These are phyloP conservation scores for Morbakka virulenta DNA, from an alignment of 30 jellyfish, hydroid and myxozoan species.

Conservation along the genomic window DNA sequence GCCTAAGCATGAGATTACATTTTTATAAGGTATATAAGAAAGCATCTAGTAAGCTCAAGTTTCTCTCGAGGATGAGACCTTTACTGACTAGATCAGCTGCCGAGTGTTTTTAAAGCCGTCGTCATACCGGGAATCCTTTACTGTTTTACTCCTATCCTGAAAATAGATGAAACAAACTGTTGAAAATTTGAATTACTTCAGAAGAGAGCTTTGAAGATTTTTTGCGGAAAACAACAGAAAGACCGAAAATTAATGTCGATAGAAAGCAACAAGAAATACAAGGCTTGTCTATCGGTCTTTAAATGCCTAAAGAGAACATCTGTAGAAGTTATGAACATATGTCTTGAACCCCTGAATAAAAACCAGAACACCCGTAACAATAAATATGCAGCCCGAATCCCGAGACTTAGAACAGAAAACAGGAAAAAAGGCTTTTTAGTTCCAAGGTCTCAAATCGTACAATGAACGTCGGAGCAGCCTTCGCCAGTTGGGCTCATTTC, in stretches of 20 bases:
- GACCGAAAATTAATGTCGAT: neutral
- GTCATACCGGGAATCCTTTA: neutral
- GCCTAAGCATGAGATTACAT: neutral
- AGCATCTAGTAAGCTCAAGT: neutral
- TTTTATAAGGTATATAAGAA: neutral
- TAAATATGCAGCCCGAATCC: constrained; percentile 49
- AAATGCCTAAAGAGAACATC: constrained; percentile 37
- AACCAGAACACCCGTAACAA: constrained; percentile 36
- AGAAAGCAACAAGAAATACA: constrained; percentile 22
- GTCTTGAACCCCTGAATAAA: neutral
- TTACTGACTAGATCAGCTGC: too few relatives aligned
- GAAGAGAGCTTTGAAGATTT: constrained; percentile 24
- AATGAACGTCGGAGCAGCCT: too few relatives aligned
- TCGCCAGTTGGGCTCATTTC: too few relatives aligned
- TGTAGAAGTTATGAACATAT: too few relatives aligned
- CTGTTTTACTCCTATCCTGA: neutral
- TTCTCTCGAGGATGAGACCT: too few relatives aligned
- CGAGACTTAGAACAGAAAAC: constrained; percentile 41
- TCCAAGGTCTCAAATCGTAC: too few relatives aligned
- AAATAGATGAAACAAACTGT: constrained; percentile 5
- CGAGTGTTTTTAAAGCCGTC: neutral
- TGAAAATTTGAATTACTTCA: constrained; percentile 22
- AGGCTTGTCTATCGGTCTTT: constrained; percentile 44
- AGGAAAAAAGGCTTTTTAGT: too few relatives aligned
- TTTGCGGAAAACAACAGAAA: neutral